A percentile compares a stretch with the other conserved stretches of the same genome.
phyloP scores from a whole-genome alignment of 2,113 vertebrate genomes.

The Falcunculus frontatus region DNA sequence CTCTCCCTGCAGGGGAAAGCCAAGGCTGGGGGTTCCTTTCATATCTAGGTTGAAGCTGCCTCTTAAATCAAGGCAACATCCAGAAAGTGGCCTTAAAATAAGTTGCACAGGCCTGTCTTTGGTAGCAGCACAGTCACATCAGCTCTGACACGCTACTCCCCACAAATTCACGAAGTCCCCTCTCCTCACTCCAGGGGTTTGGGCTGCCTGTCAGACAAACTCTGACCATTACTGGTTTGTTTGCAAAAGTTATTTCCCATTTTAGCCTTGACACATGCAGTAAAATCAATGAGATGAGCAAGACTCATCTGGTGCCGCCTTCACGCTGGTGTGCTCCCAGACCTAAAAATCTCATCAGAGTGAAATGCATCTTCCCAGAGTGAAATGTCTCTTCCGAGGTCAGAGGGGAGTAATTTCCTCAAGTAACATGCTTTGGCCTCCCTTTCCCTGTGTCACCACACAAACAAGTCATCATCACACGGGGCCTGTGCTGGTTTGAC shows the following conservation, averaged over 20 bases:
- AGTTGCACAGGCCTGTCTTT: rapidly evolving
- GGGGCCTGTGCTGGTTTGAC: neutral
- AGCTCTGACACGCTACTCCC: neutral
- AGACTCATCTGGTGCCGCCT: neutral
- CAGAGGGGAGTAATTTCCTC: neutral
- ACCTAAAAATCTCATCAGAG: neutral
- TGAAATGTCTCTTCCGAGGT: neutral
- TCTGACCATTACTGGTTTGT: too few species aligned
- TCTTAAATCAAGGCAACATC: neutral
- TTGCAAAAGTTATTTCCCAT: neutral
- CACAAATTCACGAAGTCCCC: neutral
- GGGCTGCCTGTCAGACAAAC: neutral
- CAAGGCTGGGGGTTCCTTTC: neutral
- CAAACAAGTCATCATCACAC: neutral
- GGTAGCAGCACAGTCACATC: neutral
- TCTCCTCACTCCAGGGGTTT: neutral
- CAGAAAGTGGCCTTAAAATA: neutral
- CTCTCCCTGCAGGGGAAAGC: neutral
- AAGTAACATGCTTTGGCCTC: neutral
- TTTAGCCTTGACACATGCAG: neutral
- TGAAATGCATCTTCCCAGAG: neutral
- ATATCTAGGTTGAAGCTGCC: neutral
- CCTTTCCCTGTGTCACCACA: neutral
- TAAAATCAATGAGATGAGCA: neutral
- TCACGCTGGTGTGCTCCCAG: neutral